Conservation (phyloP, 2,797 vertebrate species). For the Amblyopsis hoosieri region DNA sequence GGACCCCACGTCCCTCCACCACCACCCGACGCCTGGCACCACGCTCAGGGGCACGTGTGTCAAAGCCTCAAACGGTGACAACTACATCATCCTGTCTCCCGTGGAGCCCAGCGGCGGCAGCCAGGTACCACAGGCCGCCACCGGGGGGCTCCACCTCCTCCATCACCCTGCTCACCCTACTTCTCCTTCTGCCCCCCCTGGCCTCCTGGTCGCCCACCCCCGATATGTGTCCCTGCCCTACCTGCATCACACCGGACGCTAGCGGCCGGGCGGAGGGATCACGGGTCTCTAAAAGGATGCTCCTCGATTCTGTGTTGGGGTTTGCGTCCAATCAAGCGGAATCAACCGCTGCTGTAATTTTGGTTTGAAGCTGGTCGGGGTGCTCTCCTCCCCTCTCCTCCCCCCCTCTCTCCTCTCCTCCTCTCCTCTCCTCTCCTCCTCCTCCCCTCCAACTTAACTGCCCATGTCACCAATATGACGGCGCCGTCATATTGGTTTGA, state of each 20-base stretch:
- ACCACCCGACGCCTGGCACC: constrained; percentile 68
- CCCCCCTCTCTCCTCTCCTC: too few relatives aligned
- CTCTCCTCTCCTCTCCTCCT: too few relatives aligned
- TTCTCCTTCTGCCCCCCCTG: constrained; percentile 69
- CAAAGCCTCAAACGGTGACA: constrained; percentile 83
- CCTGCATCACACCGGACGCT: constrained; percentile 68
- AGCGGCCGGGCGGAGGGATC: constrained; percentile 18
- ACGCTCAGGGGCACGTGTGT: constrained; percentile 82
- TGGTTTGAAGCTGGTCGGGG: too few relatives aligned
- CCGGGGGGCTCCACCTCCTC: constrained; percentile 75
- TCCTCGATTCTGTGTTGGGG: constrained; percentile 34
- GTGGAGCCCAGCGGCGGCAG: constrained; percentile 90
- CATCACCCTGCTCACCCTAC: constrained; percentile 65
- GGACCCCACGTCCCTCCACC: background rate
- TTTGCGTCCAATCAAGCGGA: constrained; percentile 1
- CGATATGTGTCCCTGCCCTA: constrained; percentile 76
- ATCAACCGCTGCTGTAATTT: too few relatives aligned
- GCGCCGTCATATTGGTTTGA: too few relatives aligned
- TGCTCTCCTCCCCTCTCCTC: too few relatives aligned
- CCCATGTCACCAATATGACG: too few relatives aligned
- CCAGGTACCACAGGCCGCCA: constrained; percentile 84
- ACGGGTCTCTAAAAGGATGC: constrained; percentile 20
- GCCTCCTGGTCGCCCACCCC: constrained; percentile 74
- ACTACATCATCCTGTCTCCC: constrained; percentile 94
- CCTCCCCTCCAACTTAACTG: too few relatives aligned